Conservation (phyloP, 2,888 invertebrate species). For the Ferrisia virgata region DNA sequence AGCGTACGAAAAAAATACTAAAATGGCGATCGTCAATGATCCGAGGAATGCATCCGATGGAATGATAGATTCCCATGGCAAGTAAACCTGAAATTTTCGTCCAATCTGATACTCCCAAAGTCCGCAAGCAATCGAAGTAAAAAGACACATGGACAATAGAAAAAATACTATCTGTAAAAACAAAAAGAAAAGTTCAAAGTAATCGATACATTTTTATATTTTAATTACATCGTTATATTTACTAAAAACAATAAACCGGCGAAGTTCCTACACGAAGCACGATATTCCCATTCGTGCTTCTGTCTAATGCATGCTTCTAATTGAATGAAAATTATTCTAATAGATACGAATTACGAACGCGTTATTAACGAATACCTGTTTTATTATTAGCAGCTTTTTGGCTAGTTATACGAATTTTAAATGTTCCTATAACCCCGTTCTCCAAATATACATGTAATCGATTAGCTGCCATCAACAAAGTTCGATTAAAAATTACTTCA, state of each 20-base stretch:
- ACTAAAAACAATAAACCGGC: background rate
- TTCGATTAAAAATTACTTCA: background rate
- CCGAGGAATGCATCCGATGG: constrained; percentile 73
- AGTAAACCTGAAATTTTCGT: constrained; percentile 79
- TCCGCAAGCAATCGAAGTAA: constrained; percentile 95
- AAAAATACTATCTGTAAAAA: constrained; percentile 88
- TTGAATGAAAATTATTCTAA: background rate
- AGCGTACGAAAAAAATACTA: constrained; percentile 98
- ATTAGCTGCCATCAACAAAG: background rate
- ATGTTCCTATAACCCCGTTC: background rate
- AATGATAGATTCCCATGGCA: constrained; percentile 92
- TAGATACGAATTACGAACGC: background rate
- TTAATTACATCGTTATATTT: background rate
- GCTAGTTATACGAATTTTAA: background rate
- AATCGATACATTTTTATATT: background rate
- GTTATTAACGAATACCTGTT: background rate
- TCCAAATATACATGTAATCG: background rate
- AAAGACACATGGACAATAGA: constrained; percentile 93
- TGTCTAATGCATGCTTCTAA: background rate
- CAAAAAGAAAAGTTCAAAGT: background rate
- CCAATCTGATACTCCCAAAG: constrained; percentile 96
- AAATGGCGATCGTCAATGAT: constrained; percentile 87
- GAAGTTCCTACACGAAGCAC: background rate
- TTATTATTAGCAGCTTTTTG: background rate
- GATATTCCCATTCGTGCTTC: background rate